phyloP scores from a whole-genome alignment of 2,888 invertebrate genomes.

The Drosophila melanosoma region DNA sequence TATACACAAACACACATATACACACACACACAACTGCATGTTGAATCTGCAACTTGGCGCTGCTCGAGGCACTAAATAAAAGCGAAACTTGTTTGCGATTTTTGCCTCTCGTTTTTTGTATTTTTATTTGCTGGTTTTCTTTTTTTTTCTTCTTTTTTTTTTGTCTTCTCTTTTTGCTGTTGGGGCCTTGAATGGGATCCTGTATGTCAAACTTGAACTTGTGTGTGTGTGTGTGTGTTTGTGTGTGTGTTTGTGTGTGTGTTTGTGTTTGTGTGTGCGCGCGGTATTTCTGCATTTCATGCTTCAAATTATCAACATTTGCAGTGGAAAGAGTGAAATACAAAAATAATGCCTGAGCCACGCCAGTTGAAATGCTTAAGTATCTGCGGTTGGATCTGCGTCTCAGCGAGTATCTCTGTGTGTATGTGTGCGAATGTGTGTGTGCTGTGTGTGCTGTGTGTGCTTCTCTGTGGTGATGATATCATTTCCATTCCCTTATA shows the following conservation, averaged over 20 bases:
- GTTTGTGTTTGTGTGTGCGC: conserved; percentile 34
- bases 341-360: conserved; percentile 52
- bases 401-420: conserved; percentile 23
- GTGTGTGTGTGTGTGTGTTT: conserved; percentile 35
- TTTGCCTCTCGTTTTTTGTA: conserved; percentile 45
- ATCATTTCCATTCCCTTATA: conserved; percentile 66
- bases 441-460: conserved; percentile 22
- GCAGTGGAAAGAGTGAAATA: conserved; percentile 58
- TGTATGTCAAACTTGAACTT: conserved; percentile 77
- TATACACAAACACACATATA: conserved; percentile 6
- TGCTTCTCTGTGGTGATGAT: conserved; percentile 61
- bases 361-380: conserved; percentile 60
- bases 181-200: conserved; percentile 82
- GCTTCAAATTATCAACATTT: conserved; percentile 72
- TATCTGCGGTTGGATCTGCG: conserved; percentile 53
- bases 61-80: conserved; percentile 77
- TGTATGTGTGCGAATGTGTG: background rate
- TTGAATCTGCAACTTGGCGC: conserved; percentile 75
- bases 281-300: conserved; percentile 71
- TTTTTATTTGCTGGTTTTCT: conserved; percentile 14
- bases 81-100: conserved; percentile 78
- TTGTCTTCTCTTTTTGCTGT: conserved; percentile 38
- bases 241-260: conserved; percentile 31
- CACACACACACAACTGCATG: conserved; percentile 39
- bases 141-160: background rate